Percentiles rank a stretch among this genome's conserved stretches.
phyloP scores from a whole-genome alignment of 53 echinoderm and acorn worm genomes.

The Mesocentrotus franciscanus region DNA sequence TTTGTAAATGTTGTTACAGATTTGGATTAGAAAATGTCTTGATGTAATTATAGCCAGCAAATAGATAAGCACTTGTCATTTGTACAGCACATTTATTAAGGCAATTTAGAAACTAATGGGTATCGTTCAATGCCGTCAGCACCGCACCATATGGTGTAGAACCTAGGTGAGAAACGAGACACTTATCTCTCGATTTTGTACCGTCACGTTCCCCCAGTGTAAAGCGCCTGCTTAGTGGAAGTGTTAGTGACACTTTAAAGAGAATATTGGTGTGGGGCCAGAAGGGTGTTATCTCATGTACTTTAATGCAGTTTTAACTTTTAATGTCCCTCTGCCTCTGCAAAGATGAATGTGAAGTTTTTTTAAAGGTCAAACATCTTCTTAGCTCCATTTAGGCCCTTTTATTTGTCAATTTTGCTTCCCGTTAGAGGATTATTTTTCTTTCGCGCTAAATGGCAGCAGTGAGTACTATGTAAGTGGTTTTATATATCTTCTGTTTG shows the following conservation, averaged over 20 bases:
- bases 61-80: background rate
- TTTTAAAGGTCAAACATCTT: too few species aligned
- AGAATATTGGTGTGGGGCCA: background rate
- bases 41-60: background rate
- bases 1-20: too few species aligned
- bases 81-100: background rate
- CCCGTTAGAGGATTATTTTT: too few species aligned
- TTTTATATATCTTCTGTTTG: too few species aligned
- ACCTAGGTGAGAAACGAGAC: background rate
- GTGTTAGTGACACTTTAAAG: conserved; percentile 6
- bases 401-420: too few species aligned
- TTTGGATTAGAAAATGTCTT: background rate
- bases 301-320: too few species aligned
- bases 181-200: background rate
- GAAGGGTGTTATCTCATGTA: too few species aligned
- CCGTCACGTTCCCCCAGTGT: background rate
- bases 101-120: background rate
- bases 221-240: background rate
- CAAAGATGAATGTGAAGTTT: too few species aligned
- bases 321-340: too few species aligned
- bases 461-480: too few species aligned
- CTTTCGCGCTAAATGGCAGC: too few species aligned
- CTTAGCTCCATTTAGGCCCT: too few species aligned
- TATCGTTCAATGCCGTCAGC: background rate
- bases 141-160: background rate